Evolutionary conservation across 1,140 invertebrate species (phyloP).

Genomic region (Frieseomelitta varia): DNA sequence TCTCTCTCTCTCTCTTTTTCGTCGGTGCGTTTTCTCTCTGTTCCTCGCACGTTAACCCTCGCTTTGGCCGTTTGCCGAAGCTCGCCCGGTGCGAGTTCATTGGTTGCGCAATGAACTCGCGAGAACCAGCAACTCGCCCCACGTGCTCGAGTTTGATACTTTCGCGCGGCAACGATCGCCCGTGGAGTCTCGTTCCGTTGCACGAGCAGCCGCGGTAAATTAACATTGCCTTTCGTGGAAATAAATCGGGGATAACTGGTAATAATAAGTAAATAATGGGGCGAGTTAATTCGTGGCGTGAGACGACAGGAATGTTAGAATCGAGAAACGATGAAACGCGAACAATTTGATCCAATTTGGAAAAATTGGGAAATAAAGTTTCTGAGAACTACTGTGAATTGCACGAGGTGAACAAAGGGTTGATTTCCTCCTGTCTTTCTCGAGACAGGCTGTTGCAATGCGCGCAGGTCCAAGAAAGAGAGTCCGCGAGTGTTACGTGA

Average conservation of each 20-base stretch:
- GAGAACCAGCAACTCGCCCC: conserved; percentile 32
- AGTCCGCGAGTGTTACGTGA: neutral
- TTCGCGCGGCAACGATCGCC: conserved; percentile 9
- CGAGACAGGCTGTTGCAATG: neutral
- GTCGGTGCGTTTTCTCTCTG: neutral
- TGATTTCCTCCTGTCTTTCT: neutral
- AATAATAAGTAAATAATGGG: neutral
- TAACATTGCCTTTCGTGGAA: neutral
- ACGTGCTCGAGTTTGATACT: conserved; percentile 28
- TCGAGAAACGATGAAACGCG: too few species aligned
- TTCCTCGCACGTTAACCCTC: conserved; percentile 1
- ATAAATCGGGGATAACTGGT: neutral
- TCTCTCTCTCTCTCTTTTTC: too few species aligned
- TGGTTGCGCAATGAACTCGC: conserved; percentile 55
- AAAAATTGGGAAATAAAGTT: neutral
- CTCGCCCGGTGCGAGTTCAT: neutral
- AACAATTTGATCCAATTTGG: too few species aligned
- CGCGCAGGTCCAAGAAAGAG: neutral
- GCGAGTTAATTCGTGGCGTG: too few species aligned
- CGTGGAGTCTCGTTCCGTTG: neutral
- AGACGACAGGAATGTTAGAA: too few species aligned
- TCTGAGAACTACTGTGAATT: neutral
- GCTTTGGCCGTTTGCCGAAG: conserved; percentile 35
- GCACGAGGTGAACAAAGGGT: neutral
- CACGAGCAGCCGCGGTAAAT: neutral